These are phyloP conservation scores for Podabrus alpinus DNA, from an alignment of 2,888 invertebrate species.

Conservation along the genomic window DNA sequence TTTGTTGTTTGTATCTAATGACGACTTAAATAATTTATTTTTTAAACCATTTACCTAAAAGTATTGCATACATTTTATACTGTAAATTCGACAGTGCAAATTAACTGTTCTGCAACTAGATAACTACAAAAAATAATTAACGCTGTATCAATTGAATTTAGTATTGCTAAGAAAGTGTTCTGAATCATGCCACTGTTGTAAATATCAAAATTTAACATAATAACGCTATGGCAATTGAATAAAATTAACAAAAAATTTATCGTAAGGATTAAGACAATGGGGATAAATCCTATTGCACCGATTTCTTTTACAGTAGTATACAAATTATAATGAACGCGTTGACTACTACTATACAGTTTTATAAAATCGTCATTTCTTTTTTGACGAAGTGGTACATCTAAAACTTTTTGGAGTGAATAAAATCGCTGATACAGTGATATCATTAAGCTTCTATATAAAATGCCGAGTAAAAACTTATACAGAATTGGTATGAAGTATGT, in stretches of 20 bases:
- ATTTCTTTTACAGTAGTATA: not conserved
- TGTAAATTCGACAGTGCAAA: not conserved
- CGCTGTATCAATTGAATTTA: not conserved
- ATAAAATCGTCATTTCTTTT: not conserved
- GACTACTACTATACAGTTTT: not conserved
- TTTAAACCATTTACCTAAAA: not conserved
- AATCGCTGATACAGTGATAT: not conserved
- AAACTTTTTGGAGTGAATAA: not conserved
- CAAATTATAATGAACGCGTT: not conserved
- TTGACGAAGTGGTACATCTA: not conserved
- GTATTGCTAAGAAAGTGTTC: rapidly evolving
- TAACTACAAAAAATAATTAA: not conserved
- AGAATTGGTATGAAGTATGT: not conserved
- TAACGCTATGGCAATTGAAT: not conserved
- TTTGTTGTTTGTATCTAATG: not conserved
- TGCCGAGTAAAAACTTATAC: not conserved
- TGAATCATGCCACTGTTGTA: rapidly evolving
- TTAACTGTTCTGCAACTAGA: not conserved
- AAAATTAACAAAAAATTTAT: not conserved
- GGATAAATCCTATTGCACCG: not conserved
- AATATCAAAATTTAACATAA: not conserved
- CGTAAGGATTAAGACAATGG: not conserved
- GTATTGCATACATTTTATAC: not conserved
- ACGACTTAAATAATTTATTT: not conserved
- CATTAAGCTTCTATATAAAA: not conserved